Evolutionary conservation across 2,888 invertebrate species (phyloP), one percentile per base, ranked within the genome.

Genomic region (Rhogogaster chlorosoma): DNA sequence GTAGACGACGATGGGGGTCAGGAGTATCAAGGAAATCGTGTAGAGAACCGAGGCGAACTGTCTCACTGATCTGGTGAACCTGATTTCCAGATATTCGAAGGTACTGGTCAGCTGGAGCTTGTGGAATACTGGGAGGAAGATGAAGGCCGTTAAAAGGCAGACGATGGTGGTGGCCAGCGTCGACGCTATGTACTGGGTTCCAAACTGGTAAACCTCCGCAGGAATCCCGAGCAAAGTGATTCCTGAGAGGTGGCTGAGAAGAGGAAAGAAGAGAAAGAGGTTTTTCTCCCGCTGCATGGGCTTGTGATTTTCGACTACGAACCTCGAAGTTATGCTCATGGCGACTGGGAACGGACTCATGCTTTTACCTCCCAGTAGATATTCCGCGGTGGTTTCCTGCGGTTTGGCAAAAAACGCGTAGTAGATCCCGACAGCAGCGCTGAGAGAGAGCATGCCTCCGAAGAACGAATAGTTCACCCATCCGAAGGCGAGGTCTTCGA

Each of bases 241-340:
- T 57, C 97, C 97, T 3, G 97, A 97, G 89, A 97, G 93, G 87
- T 96, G 96, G 90, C 97, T 97, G 92, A 71, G 94, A 93, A 67
- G n/a, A 77, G 1, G 4, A 29, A 49, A 22, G 5, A 53, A 53
- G 15, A 45, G 15, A 45, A 15, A 4, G 12, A 12, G 42, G 42
- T 12, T 12, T 42, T 3, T 12, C 42, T 12, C 42, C 42, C 12
- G 12, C 12, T 2, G 42, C 45, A 45, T 2, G 6, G n/a, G n/a
- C n/a, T n/a, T n/a, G 5, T 53, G 6, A 53, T n/a, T 53, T n/a
- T n/a, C 2, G 7, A 53, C 10, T 80, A 82, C 61, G 15, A 18
- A 96, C 97, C 96, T 96, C 6, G 97, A 96, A 88, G 96, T 95
- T 18, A 97, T 94, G 18, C 97, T 97, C 92, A 97, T 94, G 0